Conservation (phyloP, 1,140 invertebrate genomes). For the Drosophila sp. region DNA sequence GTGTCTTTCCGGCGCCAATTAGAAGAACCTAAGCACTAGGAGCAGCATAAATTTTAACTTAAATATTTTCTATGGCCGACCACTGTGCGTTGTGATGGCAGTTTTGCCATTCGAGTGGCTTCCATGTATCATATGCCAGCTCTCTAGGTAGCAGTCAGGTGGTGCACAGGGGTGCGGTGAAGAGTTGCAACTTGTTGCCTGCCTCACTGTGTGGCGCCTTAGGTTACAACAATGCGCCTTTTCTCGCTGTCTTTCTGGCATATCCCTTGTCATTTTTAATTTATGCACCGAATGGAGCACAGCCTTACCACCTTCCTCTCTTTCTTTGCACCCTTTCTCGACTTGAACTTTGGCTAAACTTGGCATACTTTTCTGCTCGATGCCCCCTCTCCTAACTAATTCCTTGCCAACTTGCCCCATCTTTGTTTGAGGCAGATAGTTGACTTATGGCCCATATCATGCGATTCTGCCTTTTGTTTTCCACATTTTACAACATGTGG, state of each 20-base stretch:
- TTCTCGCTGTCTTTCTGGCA: slow-evolving; percentile 30
- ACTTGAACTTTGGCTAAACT: slow-evolving; percentile 46
- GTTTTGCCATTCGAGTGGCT: slow-evolving; percentile 37
- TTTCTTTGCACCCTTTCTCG: not conserved
- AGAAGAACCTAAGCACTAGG: no score
- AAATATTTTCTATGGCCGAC: no score
- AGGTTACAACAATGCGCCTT: slow-evolving; percentile 60
- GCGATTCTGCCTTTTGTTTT: not conserved
- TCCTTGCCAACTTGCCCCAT: no score
- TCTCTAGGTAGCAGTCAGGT: not conserved
- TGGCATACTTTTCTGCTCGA: not conserved
- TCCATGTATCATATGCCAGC: slow-evolving; percentile 68
- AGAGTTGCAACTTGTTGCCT: slow-evolving; percentile 74
- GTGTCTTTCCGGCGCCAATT: no score
- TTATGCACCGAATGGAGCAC: slow-evolving; percentile 69
- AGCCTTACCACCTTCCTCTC: not conserved
- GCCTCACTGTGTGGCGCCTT: slow-evolving; percentile 35
- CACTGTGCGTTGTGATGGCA: not conserved
- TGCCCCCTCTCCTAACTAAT: no score
- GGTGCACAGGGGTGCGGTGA: not conserved
- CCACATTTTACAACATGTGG: slow-evolving; percentile 17
- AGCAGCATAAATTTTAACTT: no score
- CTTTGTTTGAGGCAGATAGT: slow-evolving; percentile 28
- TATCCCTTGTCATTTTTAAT: slow-evolving; percentile 83
- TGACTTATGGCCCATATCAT: slow-evolving; percentile 53